phyloP scores from a whole-genome alignment of 2,797 vertebrate genomes.

The Leptatherina wallacei region DNA sequence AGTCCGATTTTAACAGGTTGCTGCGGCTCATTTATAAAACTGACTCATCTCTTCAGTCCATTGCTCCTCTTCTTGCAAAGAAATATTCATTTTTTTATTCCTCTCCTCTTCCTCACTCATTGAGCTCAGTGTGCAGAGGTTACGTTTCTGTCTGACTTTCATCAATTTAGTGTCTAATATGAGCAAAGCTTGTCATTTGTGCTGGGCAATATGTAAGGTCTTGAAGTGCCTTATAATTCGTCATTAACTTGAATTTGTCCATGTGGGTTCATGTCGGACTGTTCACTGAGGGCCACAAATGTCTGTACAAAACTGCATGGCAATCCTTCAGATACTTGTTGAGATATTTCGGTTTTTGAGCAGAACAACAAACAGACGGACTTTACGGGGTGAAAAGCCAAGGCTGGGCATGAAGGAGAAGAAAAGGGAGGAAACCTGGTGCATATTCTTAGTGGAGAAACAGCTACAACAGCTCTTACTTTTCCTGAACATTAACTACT shows the following conservation, averaged over 20 bases:
- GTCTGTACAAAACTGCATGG: not conserved
- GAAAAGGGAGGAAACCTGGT: not conserved
- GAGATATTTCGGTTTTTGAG: not conserved
- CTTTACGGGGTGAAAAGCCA: not conserved
- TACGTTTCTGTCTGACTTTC: no score
- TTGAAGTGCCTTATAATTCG: not conserved
- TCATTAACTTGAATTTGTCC: not conserved
- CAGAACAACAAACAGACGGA: not conserved
- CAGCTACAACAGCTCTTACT: not conserved
- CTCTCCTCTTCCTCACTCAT: no score
- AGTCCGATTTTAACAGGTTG: not conserved
- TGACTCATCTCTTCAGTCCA: no score
- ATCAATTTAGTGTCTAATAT: no score
- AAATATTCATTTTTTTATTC: no score
- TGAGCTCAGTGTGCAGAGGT: no score
- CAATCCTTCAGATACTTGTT: constrained; percentile 3
- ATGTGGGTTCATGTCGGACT: no score
- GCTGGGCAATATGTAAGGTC: no score
- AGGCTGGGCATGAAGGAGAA: not conserved
- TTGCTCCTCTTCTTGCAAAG: no score
- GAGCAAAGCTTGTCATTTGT: no score
- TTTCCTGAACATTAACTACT: not conserved
- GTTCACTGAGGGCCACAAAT: not conserved
- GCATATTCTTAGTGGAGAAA: not conserved
- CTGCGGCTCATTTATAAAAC: not conserved